Evolutionary conservation across 2,113 vertebrate genomes (phyloP).

Genomic region (Varanus salvator): DNA sequence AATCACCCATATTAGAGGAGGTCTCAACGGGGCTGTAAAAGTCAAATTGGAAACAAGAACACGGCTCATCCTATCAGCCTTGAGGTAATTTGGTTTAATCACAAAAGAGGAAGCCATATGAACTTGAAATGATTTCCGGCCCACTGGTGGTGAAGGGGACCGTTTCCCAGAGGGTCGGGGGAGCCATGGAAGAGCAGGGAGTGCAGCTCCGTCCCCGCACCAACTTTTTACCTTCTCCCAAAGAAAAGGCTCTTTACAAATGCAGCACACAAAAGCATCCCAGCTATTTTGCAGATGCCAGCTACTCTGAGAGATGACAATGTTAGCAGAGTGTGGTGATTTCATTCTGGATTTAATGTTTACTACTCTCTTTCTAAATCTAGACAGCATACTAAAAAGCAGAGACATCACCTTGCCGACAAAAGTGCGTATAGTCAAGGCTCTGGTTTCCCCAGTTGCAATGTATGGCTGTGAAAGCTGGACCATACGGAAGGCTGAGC

Average conservation of each 20-base stretch:
- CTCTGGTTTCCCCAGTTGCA: too few species aligned
- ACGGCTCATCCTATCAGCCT: conserved; percentile 29
- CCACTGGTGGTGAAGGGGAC: conserved; percentile 5
- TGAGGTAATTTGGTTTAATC: conserved; percentile 37
- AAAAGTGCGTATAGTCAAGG: too few species aligned
- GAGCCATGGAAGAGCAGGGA: background rate
- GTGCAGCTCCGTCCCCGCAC: background rate
- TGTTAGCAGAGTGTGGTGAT: background rate
- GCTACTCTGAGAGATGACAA: background rate
- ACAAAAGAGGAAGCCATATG: conserved; percentile 27
- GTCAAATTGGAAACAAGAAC: conserved; percentile 38
- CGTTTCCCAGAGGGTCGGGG: background rate
- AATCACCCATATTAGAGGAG: conserved; percentile 40
- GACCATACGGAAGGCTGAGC: too few species aligned
- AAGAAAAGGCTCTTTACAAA: background rate
- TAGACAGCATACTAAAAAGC: too few species aligned
- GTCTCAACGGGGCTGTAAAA: conserved; percentile 31
- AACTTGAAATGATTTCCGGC: conserved; percentile 16
- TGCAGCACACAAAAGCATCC: background rate
- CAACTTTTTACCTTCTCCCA: background rate
- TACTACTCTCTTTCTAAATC: background rate
- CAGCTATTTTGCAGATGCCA: background rate
- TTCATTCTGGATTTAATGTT: background rate
- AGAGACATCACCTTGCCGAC: too few species aligned
- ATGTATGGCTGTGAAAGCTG: too few species aligned